Conservation (phyloP, 2,797 vertebrate genomes). For the Phrynocephalus guinanensis region DNA sequence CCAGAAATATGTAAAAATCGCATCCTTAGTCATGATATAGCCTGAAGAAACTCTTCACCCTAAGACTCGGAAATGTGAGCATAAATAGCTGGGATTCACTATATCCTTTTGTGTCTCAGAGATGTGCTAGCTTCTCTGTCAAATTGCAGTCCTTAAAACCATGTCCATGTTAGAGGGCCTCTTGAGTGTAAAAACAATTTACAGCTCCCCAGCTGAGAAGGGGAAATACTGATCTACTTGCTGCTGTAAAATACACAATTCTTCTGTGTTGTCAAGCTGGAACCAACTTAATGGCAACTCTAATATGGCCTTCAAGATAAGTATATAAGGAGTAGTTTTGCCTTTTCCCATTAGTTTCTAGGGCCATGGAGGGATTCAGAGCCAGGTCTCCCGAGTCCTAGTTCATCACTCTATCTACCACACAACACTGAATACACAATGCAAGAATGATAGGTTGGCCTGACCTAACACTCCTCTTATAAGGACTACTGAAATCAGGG, state of each 20-base stretch:
- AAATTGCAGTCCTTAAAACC: not conserved
- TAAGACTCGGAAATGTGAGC: not conserved
- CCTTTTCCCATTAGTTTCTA: too few species aligned
- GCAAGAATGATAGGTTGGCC: not conserved
- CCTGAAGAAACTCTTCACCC: not conserved
- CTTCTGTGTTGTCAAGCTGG: too few species aligned
- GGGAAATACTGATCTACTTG: not conserved
- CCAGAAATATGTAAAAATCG: too few species aligned
- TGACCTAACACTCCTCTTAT: not conserved
- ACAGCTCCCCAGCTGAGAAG: not conserved
- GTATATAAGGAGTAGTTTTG: too few species aligned
- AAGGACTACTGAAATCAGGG: not conserved
- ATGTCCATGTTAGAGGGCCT: not conserved
- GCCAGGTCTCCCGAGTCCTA: too few species aligned
- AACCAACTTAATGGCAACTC: not conserved
- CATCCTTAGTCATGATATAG: too few species aligned
- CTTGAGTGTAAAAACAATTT: not conserved
- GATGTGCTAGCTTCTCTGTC: not conserved
- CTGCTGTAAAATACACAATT: not conserved
- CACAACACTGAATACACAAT: not conserved
- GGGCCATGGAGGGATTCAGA: too few species aligned
- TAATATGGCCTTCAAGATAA: too few species aligned
- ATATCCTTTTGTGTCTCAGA: not conserved
- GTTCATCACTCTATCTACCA: too few species aligned
- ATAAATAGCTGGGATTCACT: not conserved